Conservation (phyloP, 2,797 vertebrate species). For the Rhodeus uyekii region DNA sequence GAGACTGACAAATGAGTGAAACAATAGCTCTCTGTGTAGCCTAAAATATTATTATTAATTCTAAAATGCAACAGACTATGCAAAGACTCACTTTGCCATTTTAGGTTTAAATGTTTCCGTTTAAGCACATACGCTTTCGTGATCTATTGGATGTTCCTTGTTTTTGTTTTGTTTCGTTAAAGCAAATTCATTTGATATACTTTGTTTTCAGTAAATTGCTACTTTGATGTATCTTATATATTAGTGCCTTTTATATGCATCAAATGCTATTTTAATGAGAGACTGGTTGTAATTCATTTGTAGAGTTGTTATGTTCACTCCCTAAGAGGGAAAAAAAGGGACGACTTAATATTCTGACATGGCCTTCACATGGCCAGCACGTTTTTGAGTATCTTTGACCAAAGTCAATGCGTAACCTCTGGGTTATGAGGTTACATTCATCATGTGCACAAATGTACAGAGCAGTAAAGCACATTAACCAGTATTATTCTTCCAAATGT, state of each 20-base stretch:
- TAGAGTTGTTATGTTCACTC: constrained; percentile 50
- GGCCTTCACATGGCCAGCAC: constrained; percentile 55
- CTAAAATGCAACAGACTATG: constrained; percentile 51
- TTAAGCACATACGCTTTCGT: constrained; percentile 36
- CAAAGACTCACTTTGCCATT: constrained; percentile 60
- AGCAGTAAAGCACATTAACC: constrained; percentile 53
- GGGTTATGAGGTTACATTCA: constrained; percentile 17
- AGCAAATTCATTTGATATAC: constrained; percentile 36
- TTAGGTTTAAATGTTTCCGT: constrained; percentile 43
- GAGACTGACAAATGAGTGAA: constrained; percentile 50
- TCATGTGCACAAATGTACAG: constrained; percentile 50
- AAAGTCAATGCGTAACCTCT: constrained; percentile 49
- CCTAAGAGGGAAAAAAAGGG: constrained; percentile 45
- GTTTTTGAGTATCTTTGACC: constrained; percentile 41
- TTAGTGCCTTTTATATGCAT: constrained; percentile 46
- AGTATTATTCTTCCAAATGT: constrained; percentile 68
- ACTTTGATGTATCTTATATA: constrained; percentile 39
- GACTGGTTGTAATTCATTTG: constrained; percentile 52
- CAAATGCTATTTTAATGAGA: constrained; percentile 50
- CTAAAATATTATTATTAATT: constrained; percentile 42
- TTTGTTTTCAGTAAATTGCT: constrained; percentile 42
- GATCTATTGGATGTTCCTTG: constrained; percentile 8
- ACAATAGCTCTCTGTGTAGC: constrained; percentile 26
- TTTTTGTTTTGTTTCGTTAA: not conserved
- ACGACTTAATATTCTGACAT: constrained; percentile 57